These are phyloP conservation scores for Tapera naevia DNA, from an alignment of 2,797 vertebrate genomes.

Conservation along the genomic window DNA sequence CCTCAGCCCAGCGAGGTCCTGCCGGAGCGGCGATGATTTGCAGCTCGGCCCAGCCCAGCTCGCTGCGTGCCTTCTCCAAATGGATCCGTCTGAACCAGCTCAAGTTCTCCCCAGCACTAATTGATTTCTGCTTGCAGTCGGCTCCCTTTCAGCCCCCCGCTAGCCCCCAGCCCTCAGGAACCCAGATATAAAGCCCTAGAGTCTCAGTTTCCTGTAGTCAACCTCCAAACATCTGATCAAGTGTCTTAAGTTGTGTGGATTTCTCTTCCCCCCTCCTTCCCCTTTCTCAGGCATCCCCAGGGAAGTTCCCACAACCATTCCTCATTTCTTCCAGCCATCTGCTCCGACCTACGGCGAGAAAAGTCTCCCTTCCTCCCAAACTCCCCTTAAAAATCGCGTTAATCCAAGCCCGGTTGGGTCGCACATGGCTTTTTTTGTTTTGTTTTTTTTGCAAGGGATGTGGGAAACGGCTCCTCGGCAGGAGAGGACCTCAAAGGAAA, in stretches of 20 bases:
- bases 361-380: neutral
- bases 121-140: slow-evolving; percentile 16
- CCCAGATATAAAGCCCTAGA: neutral
- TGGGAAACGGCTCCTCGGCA: neutral
- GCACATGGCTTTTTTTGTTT: neutral
- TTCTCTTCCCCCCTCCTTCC: neutral
- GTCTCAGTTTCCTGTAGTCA: slow-evolving; percentile 24
- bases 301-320: slow-evolving; percentile 16
- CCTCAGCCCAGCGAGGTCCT: neutral
- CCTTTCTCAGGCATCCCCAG: neutral
- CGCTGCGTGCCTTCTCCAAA: neutral
- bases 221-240: slow-evolving; percentile 29
- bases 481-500: slow-evolving; percentile 1
- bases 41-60: neutral
- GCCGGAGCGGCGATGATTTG: neutral
- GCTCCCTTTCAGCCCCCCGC: slow-evolving; percentile 10
- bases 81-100: neutral
- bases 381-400: neutral
- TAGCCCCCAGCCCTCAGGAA: slow-evolving; percentile 23
- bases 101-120: slow-evolving; percentile 53
- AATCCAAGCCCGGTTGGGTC: neutral
- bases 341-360: neutral
- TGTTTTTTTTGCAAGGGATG: neutral
- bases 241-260: slow-evolving; percentile 9
- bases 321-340: slow-evolving; percentile 21